A percentile compares a stretch with the other conserved stretches of the same genome.
Conservation (phyloP, 2,113 vertebrate species). For the Bostrychus sinensis region DNA sequence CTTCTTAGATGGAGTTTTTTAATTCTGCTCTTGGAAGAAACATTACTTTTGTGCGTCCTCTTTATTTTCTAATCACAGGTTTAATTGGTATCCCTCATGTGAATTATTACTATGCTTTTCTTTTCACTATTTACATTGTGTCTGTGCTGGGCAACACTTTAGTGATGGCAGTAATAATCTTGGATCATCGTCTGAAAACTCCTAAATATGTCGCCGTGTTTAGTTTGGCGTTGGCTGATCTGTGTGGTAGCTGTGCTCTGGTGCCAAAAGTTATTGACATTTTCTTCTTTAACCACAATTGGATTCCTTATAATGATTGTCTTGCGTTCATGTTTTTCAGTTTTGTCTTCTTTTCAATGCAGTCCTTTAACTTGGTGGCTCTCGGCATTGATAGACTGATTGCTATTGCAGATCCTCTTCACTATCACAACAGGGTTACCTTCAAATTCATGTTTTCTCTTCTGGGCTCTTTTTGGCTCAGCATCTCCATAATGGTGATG, state of each 20-base stretch:
- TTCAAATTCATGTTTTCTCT: constrained; percentile 63
- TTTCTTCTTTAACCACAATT: constrained; percentile 64
- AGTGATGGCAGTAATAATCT: constrained; percentile 52
- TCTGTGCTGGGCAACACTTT: constrained; percentile 64
- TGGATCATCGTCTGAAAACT: constrained; percentile 53
- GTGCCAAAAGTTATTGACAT: constrained; percentile 74
- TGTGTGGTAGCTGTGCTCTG: constrained; percentile 67
- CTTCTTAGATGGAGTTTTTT: constrained; percentile 50
- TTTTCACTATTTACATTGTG: constrained; percentile 61
- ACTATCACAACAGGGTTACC: constrained; percentile 58
- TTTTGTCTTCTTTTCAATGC: constrained; percentile 64
- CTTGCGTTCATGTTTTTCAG: constrained; percentile 72
- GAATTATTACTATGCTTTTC: constrained; percentile 70
- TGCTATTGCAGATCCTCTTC: constrained; percentile 74
- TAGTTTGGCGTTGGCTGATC: constrained; percentile 72
- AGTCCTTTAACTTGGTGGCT: constrained; percentile 72
- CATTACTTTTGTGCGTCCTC: constrained; percentile 61
- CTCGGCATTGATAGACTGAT: constrained; percentile 75
- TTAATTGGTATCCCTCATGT: constrained; percentile 62
- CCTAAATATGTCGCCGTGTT: constrained; percentile 77
- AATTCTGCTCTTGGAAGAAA: constrained; percentile 55
- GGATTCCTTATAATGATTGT: constrained; percentile 68
- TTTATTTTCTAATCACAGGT: constrained; percentile 71
- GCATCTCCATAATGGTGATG: constrained; percentile 10
- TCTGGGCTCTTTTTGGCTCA: constrained; percentile 49